Base-by-base conservation (phyloP, 2,113 vertebrate species). In the Hyperoodon ampullatus region DNA sequence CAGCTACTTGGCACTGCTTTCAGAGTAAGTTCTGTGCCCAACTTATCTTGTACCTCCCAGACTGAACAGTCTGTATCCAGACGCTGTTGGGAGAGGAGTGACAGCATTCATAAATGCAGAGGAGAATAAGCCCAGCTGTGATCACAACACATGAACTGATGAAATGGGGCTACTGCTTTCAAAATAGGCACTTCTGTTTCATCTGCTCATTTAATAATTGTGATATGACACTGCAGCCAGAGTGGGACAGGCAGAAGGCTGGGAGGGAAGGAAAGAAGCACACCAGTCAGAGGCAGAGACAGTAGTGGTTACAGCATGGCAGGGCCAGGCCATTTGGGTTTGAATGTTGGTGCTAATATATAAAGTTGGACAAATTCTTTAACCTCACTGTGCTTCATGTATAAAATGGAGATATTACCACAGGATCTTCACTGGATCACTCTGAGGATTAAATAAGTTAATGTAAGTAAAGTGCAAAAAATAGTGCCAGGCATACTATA, bases 231-330 rank as follows among this genome's bases (percentile, higher is more conserved):
- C 10, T 26, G 5, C 21, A 47, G 60, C 35, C 80, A 65, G 19
- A 14, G 28, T 13, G 21, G 53, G 61, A 30, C 0, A 3, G 47
- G 28, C 0, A 4, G n/a, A 28, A 42, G 15, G 21, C 47, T 1
- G 10, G 42, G 3, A 7, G 19, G 10, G 47, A 83, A 33, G 44
- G 35, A 66, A 23, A 21, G 26, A 65, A 23, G 18, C 47, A 19
- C 1, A 8, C 0, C 11, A 16, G 23, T 9, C n/a, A 33, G 19
- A 53, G 58, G 24, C 60, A 44, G 60, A 14, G 13, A 23, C n/a
- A 7, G 3, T 4, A 4, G 21, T 15, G 66, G 18, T 61, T 26
- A 23, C 2, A 7, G 35, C 47, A 15, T 3, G 33, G 44, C 39
- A 68, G 19, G 84, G 28, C 21, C 33, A 33, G 65, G 33, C 77